phyloP scores from a whole-genome alignment of 2,888 invertebrate species.

The Cantharis rustica region DNA sequence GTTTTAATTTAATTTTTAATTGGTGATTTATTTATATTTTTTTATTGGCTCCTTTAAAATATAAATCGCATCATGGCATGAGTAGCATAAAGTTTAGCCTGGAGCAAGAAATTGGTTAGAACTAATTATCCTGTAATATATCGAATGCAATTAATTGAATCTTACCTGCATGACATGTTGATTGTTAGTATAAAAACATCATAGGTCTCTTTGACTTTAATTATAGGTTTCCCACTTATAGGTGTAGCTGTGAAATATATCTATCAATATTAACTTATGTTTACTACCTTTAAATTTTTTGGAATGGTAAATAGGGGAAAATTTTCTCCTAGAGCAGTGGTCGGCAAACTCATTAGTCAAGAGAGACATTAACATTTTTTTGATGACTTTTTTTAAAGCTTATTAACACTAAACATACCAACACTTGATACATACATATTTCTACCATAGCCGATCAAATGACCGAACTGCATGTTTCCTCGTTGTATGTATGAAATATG shows the following conservation, averaged over 20 bases:
- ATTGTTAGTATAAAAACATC: conserved; percentile 30
- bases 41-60: conserved; percentile 19
- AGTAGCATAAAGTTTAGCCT: conserved; percentile 29
- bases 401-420: too few relatives aligned
- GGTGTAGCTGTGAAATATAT: neutral
- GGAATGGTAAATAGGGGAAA: neutral
- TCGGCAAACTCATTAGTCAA: too few relatives aligned
- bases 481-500: too few relatives aligned
- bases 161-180: conserved; percentile 43
- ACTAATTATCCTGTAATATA: conserved; percentile 27
- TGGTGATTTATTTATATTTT: conserved; percentile 30
- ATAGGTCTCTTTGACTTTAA: conserved; percentile 56
- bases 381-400: too few relatives aligned
- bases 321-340: too few relatives aligned
- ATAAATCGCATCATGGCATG: conserved; percentile 37
- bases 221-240: conserved; percentile 6
- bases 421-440: too few relatives aligned
- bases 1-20: conserved; percentile 20
- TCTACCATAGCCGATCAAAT: too few relatives aligned
- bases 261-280: neutral
- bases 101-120: conserved; percentile 10
- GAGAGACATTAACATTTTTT: too few relatives aligned
- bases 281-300: neutral
- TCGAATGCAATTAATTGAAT: conserved; percentile 33
- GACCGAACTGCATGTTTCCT: too few relatives aligned